These are phyloP conservation scores for Cryptocephalus moraei DNA, from an alignment of 2,888 invertebrate species.

Conservation along the genomic window DNA sequence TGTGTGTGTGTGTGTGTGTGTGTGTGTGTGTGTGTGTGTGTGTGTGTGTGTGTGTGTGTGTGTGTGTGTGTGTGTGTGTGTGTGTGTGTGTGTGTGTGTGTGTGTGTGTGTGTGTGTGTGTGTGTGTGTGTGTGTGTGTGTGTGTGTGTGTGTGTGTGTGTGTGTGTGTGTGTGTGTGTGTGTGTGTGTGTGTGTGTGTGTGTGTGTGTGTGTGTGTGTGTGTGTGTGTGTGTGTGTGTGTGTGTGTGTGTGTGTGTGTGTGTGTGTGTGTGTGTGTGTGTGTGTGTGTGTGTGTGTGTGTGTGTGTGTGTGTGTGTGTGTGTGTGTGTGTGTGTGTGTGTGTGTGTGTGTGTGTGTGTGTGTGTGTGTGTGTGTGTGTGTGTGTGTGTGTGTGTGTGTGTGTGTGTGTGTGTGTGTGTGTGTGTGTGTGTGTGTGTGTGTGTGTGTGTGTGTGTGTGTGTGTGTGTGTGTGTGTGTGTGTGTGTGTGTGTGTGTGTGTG, in stretches of 20 bases:
- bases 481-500: constrained; percentile 3
- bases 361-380: constrained; percentile 3
- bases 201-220: constrained; percentile 3
- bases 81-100: constrained; percentile 3
- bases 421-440: constrained; percentile 3
- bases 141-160: constrained; percentile 3
- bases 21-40: constrained; percentile 3
- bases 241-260: constrained; percentile 3
- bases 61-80: constrained; percentile 3
- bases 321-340: constrained; percentile 3
- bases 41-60: constrained; percentile 3
- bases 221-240: constrained; percentile 3
- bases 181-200: constrained; percentile 3
- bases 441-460: constrained; percentile 3
- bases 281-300: constrained; percentile 3
- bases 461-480: constrained; percentile 3
- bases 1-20: constrained; percentile 3
- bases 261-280: constrained; percentile 3
- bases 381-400: constrained; percentile 3
- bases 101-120: constrained; percentile 3
- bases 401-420: constrained; percentile 3
- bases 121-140: constrained; percentile 3
- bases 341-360: constrained; percentile 3
- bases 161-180: constrained; percentile 3
- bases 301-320: constrained; percentile 3